Evolutionary conservation across 2,113 vertebrate genomes (phyloP), one percentile per base, ranked within the genome.

Genomic region (Platysteira castanea): DNA sequence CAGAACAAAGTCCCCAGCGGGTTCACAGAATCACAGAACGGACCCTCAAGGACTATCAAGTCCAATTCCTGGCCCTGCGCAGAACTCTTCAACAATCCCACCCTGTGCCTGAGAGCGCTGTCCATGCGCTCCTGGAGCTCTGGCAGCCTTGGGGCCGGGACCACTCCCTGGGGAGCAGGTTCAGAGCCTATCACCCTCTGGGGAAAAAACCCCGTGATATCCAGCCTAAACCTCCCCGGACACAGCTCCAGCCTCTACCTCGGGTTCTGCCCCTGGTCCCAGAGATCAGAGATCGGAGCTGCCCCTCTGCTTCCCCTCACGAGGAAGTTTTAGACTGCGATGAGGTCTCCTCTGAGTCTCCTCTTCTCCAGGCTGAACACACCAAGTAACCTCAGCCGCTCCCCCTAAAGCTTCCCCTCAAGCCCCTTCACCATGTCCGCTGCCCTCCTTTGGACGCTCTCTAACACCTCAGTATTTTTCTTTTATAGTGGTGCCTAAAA

Each of bases 191-290:
- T 2, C 31, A 57, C 7, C 16, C 13, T 35, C 31, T 0, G 35
- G 9, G 44, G 3, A 4, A 3, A 50, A 21, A 57, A 4, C 10
- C 37, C 13, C 11, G 14, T 52, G 21, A 37, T 1, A 14, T 5
- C 10, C 61, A 59, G 8, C 17, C 71, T 27, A 44, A 68, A 35
- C 27, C 44, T 44, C 14, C 12, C 44, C 14, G 3, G 35, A 31
- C 52, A 42, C 44, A 68, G 44, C 5, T 59, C 61, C 35, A 59
- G 71, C 37, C 21, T 2, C 6, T 27, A 61, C 21, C 52, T 42
- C 30, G 7, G 15, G 15, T 28, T 57, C 60, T 30, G 27, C 6
- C 23, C 6, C 37, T 24, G 15, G 6, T 33, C 10, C 11, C 44
- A 23, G 33, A 37, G 6, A 44, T 15, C 15, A 82, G 14, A 81